Evolutionary conservation across 2,113 vertebrate genomes (phyloP).

Genomic region (Callospermophilus lateralis): DNA sequence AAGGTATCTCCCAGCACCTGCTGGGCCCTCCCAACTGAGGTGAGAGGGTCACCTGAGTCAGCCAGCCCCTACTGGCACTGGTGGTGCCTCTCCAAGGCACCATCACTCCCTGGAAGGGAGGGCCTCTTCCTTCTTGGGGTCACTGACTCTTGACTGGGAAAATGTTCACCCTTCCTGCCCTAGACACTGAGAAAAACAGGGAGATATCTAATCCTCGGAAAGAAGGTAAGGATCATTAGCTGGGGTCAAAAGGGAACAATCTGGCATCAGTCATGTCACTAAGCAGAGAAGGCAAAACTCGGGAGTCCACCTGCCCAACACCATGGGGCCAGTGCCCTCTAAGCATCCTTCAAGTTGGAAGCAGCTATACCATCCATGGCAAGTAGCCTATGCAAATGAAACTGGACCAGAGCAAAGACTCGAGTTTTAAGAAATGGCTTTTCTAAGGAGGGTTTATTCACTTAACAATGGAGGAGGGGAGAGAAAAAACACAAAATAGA

Average conservation of each 20-base stretch:
- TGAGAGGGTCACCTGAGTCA: background rate
- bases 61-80: background rate
- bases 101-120: background rate
- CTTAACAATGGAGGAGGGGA: background rate
- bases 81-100: background rate
- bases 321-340: conserved; percentile 67
- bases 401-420: conserved; percentile 65
- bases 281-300: conserved; percentile 79
- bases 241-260: conserved; percentile 74
- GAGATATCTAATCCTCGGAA: conserved; percentile 35
- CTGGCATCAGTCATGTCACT: conserved; percentile 77
- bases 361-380: conserved; percentile 61
- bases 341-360: conserved; percentile 78
- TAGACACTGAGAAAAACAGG: conserved; percentile 55
- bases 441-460: conserved; percentile 71
- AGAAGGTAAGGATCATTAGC: conserved; percentile 80
- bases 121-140: conserved; percentile 57
- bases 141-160: conserved; percentile 69
- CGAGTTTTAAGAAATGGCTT: conserved; percentile 67
- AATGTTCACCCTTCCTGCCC: conserved; percentile 49
- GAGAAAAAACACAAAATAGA: background rate
- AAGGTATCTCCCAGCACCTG: background rate
- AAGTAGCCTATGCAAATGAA: conserved; percentile 75
- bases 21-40: background rate
- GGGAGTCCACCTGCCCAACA: conserved; percentile 77